Conservation (phyloP, 2,113 vertebrate species). For the Ancistrus triradiatus region DNA sequence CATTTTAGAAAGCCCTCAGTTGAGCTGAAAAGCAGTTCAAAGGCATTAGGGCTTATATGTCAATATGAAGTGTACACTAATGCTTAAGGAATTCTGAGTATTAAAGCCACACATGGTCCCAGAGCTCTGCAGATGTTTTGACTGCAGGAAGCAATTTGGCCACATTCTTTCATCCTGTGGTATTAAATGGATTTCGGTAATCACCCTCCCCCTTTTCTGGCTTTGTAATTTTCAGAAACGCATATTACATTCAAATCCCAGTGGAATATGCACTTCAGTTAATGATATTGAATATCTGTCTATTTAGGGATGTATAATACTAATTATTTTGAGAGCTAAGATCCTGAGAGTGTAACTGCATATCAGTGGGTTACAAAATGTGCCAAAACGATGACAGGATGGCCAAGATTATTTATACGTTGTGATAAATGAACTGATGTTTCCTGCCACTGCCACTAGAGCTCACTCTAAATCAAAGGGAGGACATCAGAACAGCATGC, state of each 20-base stretch:
- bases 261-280: neutral
- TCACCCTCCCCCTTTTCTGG: conserved; percentile 14
- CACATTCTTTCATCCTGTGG: conserved; percentile 21
- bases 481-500: conserved; percentile 33
- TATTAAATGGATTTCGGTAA: conserved; percentile 30
- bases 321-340: neutral
- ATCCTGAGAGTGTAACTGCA: neutral
- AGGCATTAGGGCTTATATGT: too few species aligned
- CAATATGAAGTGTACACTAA: too few species aligned
- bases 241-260: neutral
- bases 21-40: too few species aligned
- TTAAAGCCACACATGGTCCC: neutral
- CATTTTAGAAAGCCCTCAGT: too few species aligned
- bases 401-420: conserved; percentile 2
- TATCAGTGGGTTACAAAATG: neutral
- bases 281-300: neutral
- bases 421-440: conserved; percentile 41
- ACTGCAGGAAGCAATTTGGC: conserved; percentile 21
- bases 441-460: conserved; percentile 67
- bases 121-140: conserved; percentile 21
- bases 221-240: conserved; percentile 20
- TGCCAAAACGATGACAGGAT: conserved; percentile 8
- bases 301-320: conserved; percentile 5
- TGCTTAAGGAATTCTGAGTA: neutral
- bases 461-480: conserved; percentile 71